Evolutionary conservation across 2,113 vertebrate species (phyloP), one percentile per base, ranked within the genome.

Genomic region (Paraplagusia blochii): DNA sequence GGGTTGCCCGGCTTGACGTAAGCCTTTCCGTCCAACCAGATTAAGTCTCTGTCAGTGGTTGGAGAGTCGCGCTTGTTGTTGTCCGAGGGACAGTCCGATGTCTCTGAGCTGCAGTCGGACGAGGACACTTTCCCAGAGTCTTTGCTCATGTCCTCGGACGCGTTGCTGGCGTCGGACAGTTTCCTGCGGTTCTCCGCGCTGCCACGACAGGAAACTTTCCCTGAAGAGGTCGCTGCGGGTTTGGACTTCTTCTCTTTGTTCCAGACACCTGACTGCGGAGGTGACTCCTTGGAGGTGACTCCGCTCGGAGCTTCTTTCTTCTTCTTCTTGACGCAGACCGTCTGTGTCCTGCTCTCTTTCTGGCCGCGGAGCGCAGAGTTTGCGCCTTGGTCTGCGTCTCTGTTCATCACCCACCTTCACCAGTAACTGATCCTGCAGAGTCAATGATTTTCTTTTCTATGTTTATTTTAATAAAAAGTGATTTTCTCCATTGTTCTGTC

Each of bases 41-140:
- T 83, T 74, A 85, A 77, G 7, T 90, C 89, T 1, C 63, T 79
- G 72, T 90, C 87, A 69, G 84, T 88, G 63, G 54, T 66, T 51
- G 89, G 81, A 16, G 84, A 88, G 74, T 93, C 88, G 22, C 83
- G 85, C 85, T 85, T 91, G 79, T 87, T 91, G 72, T 90, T 88
- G 55, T 95, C 94, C 42, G 92, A 93, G 58, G 90, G 87, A 79
- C 92, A 93, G 69, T 95, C 94, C 14, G 93, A 95, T 29, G 89
- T 92, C 76, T 95, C 94, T 5, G 94, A 95, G 88, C 94, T 93
- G 90, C 93, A 95, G 90, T 94, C 94, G 1, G 93, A 92, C 71
- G 91, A 88, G 64, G 91, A 91, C n/a, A 83, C 73, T 14, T 91
- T 92, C 40, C 88, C 83, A 13, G 84, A 85, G 66, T 89, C 88